A percentile compares a stretch with the other conserved stretches of the same genome.
Conservation (phyloP, 1,140 invertebrate species). For the Sarcophaga bullata region DNA sequence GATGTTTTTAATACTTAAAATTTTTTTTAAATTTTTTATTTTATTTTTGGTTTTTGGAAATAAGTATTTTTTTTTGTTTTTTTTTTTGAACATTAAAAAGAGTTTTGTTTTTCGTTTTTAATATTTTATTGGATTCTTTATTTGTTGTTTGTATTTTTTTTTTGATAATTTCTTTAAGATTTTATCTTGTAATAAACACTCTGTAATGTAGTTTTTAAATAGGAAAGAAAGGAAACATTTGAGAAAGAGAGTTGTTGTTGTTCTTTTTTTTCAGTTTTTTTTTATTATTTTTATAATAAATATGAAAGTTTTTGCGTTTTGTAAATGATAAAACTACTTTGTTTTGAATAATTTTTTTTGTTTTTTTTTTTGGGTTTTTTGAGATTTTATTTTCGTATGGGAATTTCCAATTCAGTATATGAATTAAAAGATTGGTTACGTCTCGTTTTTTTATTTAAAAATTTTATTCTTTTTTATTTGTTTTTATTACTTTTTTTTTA, state of each 20-base stretch:
- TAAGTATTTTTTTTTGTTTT: background rate
- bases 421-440: slow-evolving; percentile 25
- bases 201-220: slow-evolving; percentile 5
- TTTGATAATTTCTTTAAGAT: background rate
- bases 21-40: background rate
- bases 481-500: background rate
- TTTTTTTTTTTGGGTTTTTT: slow-evolving; percentile 4
- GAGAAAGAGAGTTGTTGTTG: slow-evolving; percentile 33
- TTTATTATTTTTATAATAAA: background rate
- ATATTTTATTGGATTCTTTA: background rate
- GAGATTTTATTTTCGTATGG: no score
- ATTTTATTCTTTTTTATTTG: no score
- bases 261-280: background rate
- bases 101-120: background rate
- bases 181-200: background rate
- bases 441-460: no score
- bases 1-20: background rate
- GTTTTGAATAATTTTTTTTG: slow-evolving; percentile 27
- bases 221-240: slow-evolving; percentile 40
- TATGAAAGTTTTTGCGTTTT: background rate
- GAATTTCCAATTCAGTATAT: slow-evolving; percentile 7
- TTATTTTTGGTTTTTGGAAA: background rate
- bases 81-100: slow-evolving; percentile 36
- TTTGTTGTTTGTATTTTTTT: background rate
- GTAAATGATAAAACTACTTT: no score